phyloP scores from a whole-genome alignment of 2,797 vertebrate species.

The Coccyzus lansbergi region DNA sequence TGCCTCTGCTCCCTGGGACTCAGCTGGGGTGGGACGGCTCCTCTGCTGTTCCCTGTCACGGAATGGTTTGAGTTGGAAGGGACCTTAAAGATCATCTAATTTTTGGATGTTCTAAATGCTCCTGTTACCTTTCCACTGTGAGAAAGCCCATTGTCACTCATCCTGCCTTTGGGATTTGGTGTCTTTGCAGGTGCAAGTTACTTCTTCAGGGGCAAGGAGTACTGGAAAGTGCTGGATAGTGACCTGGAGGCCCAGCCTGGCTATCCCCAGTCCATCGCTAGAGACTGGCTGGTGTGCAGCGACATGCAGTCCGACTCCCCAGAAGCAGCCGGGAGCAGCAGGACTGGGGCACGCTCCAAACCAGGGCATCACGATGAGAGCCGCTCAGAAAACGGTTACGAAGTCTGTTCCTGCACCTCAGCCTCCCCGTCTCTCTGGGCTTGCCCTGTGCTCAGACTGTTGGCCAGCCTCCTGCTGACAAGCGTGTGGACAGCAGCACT shows the following conservation, averaged over 20 bases:
- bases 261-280: conserved; percentile 87
- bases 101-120: not conserved
- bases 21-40: not conserved
- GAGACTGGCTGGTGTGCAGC: conserved; percentile 92
- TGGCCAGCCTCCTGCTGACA: not conserved
- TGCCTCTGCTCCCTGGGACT: not conserved
- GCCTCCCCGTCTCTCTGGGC: conserved; percentile 8
- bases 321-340: conserved; percentile 69
- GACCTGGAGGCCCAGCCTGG: conserved; percentile 86
- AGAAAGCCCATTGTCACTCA: fast-evolving
- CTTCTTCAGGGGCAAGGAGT: conserved; percentile 94
- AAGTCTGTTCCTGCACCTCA: conserved; percentile 94
- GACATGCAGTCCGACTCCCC: conserved; percentile 85
- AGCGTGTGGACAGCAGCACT: not conserved
- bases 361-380: conserved; percentile 81
- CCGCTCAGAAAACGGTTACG: conserved; percentile 86
- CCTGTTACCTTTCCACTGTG: not conserved
- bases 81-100: too few species aligned
- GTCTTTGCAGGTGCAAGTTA: conserved; percentile 86
- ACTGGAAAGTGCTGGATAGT: conserved; percentile 90
- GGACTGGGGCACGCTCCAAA: conserved; percentile 73
- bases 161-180: not conserved
- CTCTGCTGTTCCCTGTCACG: not conserved
- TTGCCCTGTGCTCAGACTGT: not conserved
- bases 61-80: too few species aligned